These are phyloP conservation scores for Proteles cristata DNA, from an alignment of 2,113 vertebrate genomes.

Conservation along the genomic window DNA sequence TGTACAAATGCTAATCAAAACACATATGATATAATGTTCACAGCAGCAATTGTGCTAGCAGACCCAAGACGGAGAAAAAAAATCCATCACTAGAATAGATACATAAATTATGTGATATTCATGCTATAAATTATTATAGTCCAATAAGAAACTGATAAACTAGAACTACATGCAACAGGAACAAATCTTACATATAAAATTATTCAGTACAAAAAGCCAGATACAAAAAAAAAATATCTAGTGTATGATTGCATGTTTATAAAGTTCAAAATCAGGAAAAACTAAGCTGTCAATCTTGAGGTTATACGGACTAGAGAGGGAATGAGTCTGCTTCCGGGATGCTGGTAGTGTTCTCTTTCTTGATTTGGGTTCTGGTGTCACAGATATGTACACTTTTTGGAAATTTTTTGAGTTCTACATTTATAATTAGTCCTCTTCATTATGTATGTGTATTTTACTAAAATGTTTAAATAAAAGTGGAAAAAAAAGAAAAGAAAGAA, in stretches of 20 bases:
- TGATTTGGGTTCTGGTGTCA: not conserved
- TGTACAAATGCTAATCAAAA: not conserved
- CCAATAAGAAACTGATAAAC: not conserved
- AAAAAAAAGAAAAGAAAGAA: not conserved
- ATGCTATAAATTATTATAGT: not conserved
- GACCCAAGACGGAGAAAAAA: not conserved
- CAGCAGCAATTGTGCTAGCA: not conserved
- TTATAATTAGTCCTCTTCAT: not conserved
- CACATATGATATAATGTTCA: not conserved
- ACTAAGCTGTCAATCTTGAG: not conserved
- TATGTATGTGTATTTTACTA: not conserved
- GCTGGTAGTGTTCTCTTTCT: not conserved
- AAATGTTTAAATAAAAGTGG: not conserved
- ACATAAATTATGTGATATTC: not conserved
- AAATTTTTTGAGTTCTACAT: not conserved
- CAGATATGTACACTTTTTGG: not conserved
- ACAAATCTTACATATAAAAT: not conserved
- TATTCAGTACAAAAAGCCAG: not conserved
- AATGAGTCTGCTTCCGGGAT: not conserved
- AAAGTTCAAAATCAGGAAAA: not conserved
- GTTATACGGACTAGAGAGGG: not conserved
- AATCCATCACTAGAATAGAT: not conserved
- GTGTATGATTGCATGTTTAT: not conserved
- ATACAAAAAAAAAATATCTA: not conserved
- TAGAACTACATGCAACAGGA: not conserved